Base-by-base conservation (phyloP, 2,888 invertebrate genomes). In the Agrotis puta region DNA sequence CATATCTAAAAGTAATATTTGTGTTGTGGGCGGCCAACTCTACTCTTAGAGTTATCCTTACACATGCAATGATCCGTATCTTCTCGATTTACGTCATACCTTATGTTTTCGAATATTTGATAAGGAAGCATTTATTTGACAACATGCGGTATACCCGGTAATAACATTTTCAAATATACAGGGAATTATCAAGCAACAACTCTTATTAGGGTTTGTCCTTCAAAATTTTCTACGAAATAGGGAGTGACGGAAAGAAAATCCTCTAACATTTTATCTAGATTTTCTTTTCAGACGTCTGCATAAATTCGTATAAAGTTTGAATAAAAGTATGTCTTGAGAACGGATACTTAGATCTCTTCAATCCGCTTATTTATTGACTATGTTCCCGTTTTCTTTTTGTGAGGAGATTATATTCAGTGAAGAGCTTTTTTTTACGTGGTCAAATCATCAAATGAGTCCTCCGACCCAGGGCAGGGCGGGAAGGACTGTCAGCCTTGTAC, bases 341-440 rank as follows among this genome's bases (percentile, higher is more conserved):
- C 16, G 18, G 16, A 22, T 65, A 45, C 24, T 47, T 57, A 20
- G 18, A 13, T 51, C 48, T 39, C 3, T 22, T 14, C 53, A 63
- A 79, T 63, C 45, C 27, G 48, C 50, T 59, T 79, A 59, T 61
- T 66, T 73, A 59, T 67, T 48, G 24, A 48, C 43, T 65, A n/a
- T 53, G 24, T 27, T 51, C 22, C 16, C 39, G 13, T 54, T 61
- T 61, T 53, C n/a, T 20, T 4, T 54, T 64, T 16, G 11, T 1
- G 13, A 64, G 2, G 39, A 39, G 45, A 71, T 54, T 54, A 24
- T 22, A 14, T 45, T 24, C 14, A n/a, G 16, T 50, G 16, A 2
- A 22, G 18, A 33, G 13, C n/a, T n/a, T n/a, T n/a, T n/a, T n/a
- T n/a, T n/a, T n/a, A n/a, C n/a, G n/a, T n/a, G n/a, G n/a, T n/a